Evolutionary conservation across 2,888 invertebrate genomes (phyloP).

Genomic region (Stenoptilia bipunctidactyla): DNA sequence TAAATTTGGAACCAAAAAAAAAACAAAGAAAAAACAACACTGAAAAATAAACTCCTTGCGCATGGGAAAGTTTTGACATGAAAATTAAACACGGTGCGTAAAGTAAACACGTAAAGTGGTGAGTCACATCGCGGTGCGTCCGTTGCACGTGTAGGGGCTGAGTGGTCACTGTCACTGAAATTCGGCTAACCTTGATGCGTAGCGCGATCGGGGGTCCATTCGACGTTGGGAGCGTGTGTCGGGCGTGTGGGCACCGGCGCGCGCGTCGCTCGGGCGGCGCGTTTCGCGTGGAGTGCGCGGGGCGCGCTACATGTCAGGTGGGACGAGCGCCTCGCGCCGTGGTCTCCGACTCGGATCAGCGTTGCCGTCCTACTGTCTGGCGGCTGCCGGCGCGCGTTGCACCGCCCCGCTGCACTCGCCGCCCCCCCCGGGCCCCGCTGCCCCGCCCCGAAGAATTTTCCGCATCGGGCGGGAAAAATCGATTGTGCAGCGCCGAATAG

Average conservation of each 20-base stretch:
- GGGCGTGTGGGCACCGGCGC: neutral
- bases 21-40: too few relatives aligned
- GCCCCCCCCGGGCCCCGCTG: constrained; percentile 47
- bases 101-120: neutral
- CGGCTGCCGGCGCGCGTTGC: constrained; percentile 55
- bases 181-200: constrained; percentile 65
- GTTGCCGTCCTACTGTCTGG: constrained; percentile 72
- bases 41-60: too few relatives aligned
- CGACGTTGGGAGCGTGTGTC: constrained; percentile 33
- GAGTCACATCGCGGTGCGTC: neutral
- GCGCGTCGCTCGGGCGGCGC: constrained; percentile 25
- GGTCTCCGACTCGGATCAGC: constrained; percentile 56
- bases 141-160: neutral
- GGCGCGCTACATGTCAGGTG: constrained; percentile 63
- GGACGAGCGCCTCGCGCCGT: constrained; percentile 67
- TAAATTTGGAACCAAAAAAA: too few relatives aligned
- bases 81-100: too few relatives aligned
- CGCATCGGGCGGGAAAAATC: constrained; percentile 72
- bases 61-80: too few relatives aligned
- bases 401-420: constrained; percentile 49
- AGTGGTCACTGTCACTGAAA: neutral
- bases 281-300: constrained; percentile 34
- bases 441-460: constrained; percentile 69
- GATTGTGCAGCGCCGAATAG: constrained; percentile 71
- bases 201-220: constrained; percentile 70